Percentiles rank a stretch among this genome's conserved stretches.
phyloP scores from a whole-genome alignment of 1,140 invertebrate species.

The Micrasema longulum region DNA sequence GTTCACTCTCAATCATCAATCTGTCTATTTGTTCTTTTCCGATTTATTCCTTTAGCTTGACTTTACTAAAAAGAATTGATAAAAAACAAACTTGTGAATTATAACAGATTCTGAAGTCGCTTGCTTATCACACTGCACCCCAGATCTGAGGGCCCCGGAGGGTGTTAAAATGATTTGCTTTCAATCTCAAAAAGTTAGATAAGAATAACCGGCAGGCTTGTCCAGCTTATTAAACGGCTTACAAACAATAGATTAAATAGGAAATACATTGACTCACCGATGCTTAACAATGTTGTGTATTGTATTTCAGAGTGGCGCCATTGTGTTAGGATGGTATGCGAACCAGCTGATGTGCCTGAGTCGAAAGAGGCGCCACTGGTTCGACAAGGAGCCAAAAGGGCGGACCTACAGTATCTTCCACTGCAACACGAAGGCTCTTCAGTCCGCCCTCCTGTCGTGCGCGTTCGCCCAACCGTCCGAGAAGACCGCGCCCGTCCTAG shows the following conservation, averaged over 20 bases:
- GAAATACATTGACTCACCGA: too few species aligned
- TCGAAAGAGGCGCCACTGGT: constrained; percentile 54
- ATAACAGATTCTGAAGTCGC: background rate
- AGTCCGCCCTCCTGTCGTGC: constrained; percentile 25
- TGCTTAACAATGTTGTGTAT: constrained; percentile 25
- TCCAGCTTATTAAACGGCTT: too few species aligned
- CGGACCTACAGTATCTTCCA: constrained; percentile 19
- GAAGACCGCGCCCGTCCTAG: background rate
- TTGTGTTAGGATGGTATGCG: constrained; percentile 66
- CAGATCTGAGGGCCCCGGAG: background rate
- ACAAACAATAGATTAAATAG: too few species aligned
- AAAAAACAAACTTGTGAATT: background rate
- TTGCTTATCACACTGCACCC: background rate
- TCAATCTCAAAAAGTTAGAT: too few species aligned
- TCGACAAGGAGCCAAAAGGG: constrained; percentile 6
- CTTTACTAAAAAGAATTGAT: too few species aligned
- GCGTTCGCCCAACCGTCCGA: constrained; percentile 22
- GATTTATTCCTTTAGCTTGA: constrained; percentile 2
- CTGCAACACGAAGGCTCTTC: constrained; percentile 18
- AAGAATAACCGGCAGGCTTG: too few species aligned
- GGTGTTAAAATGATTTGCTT: too few species aligned
- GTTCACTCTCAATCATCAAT: too few species aligned
- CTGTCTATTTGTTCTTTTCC: background rate
- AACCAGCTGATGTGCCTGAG: constrained; percentile 63
- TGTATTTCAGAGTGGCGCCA: constrained; percentile 62